Evolutionary conservation across 2,888 invertebrate species (phyloP), one percentile per base, ranked within the genome.

Genomic region (Macaria liturata): DNA sequence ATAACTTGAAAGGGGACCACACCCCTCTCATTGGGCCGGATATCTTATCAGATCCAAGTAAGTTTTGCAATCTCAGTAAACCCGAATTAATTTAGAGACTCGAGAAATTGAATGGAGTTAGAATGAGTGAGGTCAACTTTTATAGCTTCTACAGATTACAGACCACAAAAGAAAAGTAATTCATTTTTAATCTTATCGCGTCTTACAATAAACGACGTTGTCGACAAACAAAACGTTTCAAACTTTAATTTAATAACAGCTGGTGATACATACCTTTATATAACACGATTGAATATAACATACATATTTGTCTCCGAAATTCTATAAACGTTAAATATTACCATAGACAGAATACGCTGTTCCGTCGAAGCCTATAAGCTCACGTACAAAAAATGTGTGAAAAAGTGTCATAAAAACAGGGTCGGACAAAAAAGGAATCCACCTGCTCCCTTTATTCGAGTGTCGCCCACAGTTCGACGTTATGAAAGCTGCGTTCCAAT

Each of bases 401-500:
- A 59, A 64, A 67, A 62, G 46, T 50, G 9, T 39, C 49, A 59
- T 53, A 67, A 65, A 59, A 64, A 63, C 59, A 61, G 57, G 49
- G 60, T 53, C 20, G 57, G 47, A 55, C 67, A 70, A 74, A 74
- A 76, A 75, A 72, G 65, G 67, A 69, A 72, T 73, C 74, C 79
- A 80, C 80, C 80, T 81, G 78, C 76, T 71, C 69, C 68, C 71
- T 71, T 72, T 62, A 64, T 57, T 49, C 46, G 56, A 65, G 59
- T 55, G 64, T 62, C 62, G 79, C 77, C 77, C 71, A 78, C 73
- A 75, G 77, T 80, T 78, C 75, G 74, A 77, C 78, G 81, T 84
- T 81, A 84, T 83, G 81, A 83, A 76, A 84, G 81, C 81, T 81
- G 80, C 83, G 83, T 83, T 83, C 84, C 88, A 88, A 86, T 89